A percentile compares a stretch with the other conserved stretches of the same genome.
Conservation (phyloP, 2,888 invertebrate genomes). For the Patella pellucida region DNA sequence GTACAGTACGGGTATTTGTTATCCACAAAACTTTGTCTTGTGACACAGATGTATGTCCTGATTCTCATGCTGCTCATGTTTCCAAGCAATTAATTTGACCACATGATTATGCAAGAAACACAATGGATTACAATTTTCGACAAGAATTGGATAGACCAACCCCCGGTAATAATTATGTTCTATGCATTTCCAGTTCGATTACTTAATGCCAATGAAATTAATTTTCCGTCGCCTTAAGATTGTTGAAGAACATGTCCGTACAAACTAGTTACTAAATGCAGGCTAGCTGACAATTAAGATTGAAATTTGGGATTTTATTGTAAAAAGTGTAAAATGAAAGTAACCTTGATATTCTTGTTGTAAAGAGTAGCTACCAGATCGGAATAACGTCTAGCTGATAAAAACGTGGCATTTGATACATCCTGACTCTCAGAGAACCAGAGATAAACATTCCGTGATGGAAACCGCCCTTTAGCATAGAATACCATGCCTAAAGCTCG, state of each 20-base stretch:
- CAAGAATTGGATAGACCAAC: too few relatives aligned
- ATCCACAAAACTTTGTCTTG: too few relatives aligned
- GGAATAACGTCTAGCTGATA: constrained; percentile 52
- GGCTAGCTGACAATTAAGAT: background rate
- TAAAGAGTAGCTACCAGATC: constrained; percentile 49
- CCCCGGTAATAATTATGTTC: too few relatives aligned
- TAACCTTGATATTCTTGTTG: constrained; percentile 31
- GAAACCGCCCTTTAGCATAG: constrained; percentile 53
- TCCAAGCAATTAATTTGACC: too few relatives aligned
- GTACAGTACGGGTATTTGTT: too few relatives aligned
- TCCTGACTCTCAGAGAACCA: constrained; percentile 56
- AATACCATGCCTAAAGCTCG: constrained; percentile 53
- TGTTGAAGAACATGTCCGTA: background rate
- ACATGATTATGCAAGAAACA: too few relatives aligned
- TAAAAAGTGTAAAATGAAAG: background rate
- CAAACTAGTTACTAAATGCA: background rate
- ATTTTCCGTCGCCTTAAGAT: too few relatives aligned
- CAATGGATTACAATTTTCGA: too few relatives aligned
- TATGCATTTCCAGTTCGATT: too few relatives aligned
- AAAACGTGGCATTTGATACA: constrained; percentile 52
- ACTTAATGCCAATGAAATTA: too few relatives aligned
- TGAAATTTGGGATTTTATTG: background rate
- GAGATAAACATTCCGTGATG: constrained; percentile 49
- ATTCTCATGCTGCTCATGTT: too few relatives aligned
- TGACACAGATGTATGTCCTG: too few relatives aligned